Base-by-base conservation (phyloP, 1,140 invertebrate genomes). In the Euwallacea similis region DNA sequence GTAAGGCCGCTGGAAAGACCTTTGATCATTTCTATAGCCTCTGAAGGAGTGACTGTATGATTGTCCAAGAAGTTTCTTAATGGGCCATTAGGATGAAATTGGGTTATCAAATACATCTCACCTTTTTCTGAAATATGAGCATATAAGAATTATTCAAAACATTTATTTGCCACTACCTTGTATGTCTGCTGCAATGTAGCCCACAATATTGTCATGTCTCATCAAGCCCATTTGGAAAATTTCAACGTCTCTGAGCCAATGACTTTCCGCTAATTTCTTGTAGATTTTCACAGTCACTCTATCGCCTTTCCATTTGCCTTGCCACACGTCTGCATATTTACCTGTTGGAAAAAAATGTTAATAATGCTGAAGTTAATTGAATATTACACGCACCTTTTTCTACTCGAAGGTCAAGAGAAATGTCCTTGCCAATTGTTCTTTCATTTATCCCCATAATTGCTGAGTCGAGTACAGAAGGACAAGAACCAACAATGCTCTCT, bases 131-230 rank as follows among this genome's bases (percentile, higher is more conserved):
- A 33, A 33, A 33, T 33, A 4, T 33, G 21, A 33, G 21, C 21
- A 33, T 4, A 33, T 2, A 33, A 33, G 21, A 33, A 33, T 50
- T 50, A 89, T 96, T 87, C 58, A 13, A 16, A 43, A 8, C 10
- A n/a, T 58, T 47, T 43, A 11, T 11, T 44, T 21, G 7, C 21
- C 4, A 33, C 21, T 33, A 71, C 80, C 79, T 70, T 90, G 91
- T 74, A 91, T 91, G 77, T 94, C 92, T 0, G 93, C 91, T 1
- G 92, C 93, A 69, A 94, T 92, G 78, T 93, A 95, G n/a, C 95
- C 94, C 50, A 98, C 86, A 71, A 98, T 95, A 82, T 97, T 96
- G 78, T 97, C 94, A 83, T 98, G 95, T 55, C 95, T 86, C 86
- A 98, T 90, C 47, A 97, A 86, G 0, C 94, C 91, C 0, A 94